Base-by-base conservation (phyloP, 2,888 invertebrate species). In the Pandemis cinnamomeana region DNA sequence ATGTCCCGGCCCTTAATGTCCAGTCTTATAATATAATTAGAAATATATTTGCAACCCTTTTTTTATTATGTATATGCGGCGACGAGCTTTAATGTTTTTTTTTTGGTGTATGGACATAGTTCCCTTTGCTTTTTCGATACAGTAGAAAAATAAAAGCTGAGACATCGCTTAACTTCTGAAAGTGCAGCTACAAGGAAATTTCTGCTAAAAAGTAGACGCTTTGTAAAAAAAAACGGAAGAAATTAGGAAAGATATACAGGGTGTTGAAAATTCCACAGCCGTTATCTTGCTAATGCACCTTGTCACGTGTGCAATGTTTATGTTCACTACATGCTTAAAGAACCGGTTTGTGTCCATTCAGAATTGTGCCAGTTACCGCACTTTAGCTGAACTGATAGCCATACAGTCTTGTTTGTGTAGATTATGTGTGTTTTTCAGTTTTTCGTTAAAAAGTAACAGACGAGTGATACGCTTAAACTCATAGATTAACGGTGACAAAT, bases 281-380 rank as follows among this genome's bases (percentile, higher is more conserved):
- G 55, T 67, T 67, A 68, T 58, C 62, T 53, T 10, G 46, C 69
- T 69, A 48, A 42, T 41, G 60, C 48, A 51, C 51, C 61, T 58
- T 20, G 46, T 60, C 60, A 61, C 58, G 62, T 73, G 48, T 60
- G 73, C 69, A 66, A 73, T 70, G 51, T 73, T 70, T 73, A 66
- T 70, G 64, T 70, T 46, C 66, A 70, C 48, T 36, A 36, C 67
- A 27, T 27, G 64, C 46, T 7, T n/a, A 41, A 41, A 60, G 48
- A 71, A 73, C 73, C 69, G 73, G 69, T 73, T 55, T 15, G 8
- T 11, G 48, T 60, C 41, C 73, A 73, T 73, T 70, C 27, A 70
- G 71, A 72, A 62, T 61, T 72, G 67, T 67, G 71, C 51, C 61
- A 72, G 61, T 53, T 61, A 61, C 61, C 13, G 42, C n/a, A n/a